Base-by-base conservation (phyloP, 1,140 invertebrate genomes). In the Nilaparvata lugens region DNA sequence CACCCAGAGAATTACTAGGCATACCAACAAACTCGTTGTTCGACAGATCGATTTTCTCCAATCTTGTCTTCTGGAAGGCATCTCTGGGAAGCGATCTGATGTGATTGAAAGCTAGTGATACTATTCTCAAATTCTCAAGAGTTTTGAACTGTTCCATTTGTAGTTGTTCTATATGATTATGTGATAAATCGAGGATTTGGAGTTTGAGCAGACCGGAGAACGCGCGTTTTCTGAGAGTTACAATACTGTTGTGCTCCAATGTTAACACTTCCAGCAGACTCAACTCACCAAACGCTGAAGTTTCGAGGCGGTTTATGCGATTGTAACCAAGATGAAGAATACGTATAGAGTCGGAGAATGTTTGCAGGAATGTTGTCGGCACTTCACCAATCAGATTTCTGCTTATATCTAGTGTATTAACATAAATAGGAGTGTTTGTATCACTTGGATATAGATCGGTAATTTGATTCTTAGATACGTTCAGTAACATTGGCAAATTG, bases 71-170 rank as follows among this genome's bases (percentile, higher is more conserved):
- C 69, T 84, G 82, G 68, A 93, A 92, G 1, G 90, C 81, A 62
- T 93, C 89, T 45, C 86, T 78, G 0, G 88, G 85, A 19, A 93
- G 71, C 13, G 87, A 83, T 66, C 82, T 80, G 58, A 95, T 73
- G 64, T 84, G 80, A 74, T 95, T 94, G 56, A 81, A 75, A 11
- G 85, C 83, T 43, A 94, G 71, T 73, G 89, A 84, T 19, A 95
- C 70, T 61, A 91, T 82, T 51, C 90, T 77, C 28, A 94, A 74
- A 65, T 83, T 85, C 42, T 81, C 79, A 53, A 91, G 74, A 72
- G 87, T 86, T n/a, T 82, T 82, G 74, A 94, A 93, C 70, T 91
- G 88, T 68, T 86, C 83, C n/a, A 83, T 82, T 18, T 88, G 84
- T 58, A 95, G 73, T 66, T 87, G 85, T 35, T 83, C 81, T 19